Evolutionary conservation across 2,113 vertebrate species (phyloP).

Genomic region (Agapornis roseicollis): DNA sequence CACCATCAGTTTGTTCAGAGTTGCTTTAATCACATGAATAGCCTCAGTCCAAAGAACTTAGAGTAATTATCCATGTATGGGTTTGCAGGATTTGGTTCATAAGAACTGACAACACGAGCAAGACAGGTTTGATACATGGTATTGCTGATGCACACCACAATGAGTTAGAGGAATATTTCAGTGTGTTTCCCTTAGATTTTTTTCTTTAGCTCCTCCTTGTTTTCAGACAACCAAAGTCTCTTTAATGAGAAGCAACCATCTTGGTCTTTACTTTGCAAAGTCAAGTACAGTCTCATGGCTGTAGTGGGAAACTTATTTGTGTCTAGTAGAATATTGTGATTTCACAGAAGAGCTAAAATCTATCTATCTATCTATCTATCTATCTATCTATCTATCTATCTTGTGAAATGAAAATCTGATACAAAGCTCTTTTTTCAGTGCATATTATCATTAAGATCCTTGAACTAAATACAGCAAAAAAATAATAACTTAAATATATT

Average conservation of each 20-base stretch:
- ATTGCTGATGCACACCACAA: neutral
- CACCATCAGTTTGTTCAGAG: neutral
- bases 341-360: neutral
- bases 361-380: neutral
- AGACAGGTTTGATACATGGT: neutral
- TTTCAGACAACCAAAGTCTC: neutral
- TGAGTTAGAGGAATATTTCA: neutral
- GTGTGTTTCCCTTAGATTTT: neutral
- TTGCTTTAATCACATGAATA: slow-evolving; percentile 9
- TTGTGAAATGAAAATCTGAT: neutral
- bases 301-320: neutral
- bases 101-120: neutral
- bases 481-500: neutral
- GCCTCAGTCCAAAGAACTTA: neutral
- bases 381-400: neutral
- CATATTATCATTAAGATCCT: neutral
- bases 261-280: neutral
- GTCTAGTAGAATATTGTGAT: neutral
- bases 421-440: neutral
- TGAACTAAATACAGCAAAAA: slow-evolving; percentile 4
- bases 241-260: neutral
- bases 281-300: neutral
- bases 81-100: neutral
- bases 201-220: neutral
- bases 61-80: neutral